These are phyloP conservation scores for Tricholauxania praeusta DNA, from an alignment of 2,888 invertebrate genomes.

Conservation along the genomic window DNA sequence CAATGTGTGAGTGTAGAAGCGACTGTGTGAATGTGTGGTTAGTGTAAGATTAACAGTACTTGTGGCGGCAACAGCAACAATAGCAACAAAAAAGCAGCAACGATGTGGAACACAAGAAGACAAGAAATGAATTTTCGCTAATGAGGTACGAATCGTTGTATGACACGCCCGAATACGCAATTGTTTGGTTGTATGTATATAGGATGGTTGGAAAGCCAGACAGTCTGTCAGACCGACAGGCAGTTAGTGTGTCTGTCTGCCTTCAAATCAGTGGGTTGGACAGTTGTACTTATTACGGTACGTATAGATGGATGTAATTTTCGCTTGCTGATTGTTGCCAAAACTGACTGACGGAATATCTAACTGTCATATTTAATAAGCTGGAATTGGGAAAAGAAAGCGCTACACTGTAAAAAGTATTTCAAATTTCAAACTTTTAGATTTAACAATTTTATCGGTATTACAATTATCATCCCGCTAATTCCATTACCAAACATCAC, in stretches of 20 bases:
- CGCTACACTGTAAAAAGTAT: no score
- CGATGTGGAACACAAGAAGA: slow-evolving; percentile 27
- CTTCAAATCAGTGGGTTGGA: background rate
- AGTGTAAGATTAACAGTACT: slow-evolving; percentile 20
- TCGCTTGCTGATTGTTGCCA: no score
- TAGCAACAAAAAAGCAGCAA: slow-evolving; percentile 8
- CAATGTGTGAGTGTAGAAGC: background rate
- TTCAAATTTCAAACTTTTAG: no score
- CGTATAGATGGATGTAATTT: no score
- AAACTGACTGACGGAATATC: no score
- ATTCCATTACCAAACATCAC: no score
- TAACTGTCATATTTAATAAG: no score
- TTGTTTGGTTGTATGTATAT: background rate
- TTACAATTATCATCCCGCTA: no score
- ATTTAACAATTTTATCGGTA: no score
- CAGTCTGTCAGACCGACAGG: background rate
- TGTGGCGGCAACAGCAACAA: background rate
- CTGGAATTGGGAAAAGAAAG: no score
- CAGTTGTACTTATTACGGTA: background rate
- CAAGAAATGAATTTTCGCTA: slow-evolving; percentile 26
- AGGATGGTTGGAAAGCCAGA: background rate
- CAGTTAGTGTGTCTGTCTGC: background rate
- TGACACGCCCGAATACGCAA: slow-evolving; percentile 26
- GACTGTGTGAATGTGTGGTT: slow-evolving; percentile 6
- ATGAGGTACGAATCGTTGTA: slow-evolving; percentile 27